These are phyloP conservation scores for Pseudopleuronectes americanus DNA, from an alignment of 2,797 vertebrate species.

Conservation along the genomic window DNA sequence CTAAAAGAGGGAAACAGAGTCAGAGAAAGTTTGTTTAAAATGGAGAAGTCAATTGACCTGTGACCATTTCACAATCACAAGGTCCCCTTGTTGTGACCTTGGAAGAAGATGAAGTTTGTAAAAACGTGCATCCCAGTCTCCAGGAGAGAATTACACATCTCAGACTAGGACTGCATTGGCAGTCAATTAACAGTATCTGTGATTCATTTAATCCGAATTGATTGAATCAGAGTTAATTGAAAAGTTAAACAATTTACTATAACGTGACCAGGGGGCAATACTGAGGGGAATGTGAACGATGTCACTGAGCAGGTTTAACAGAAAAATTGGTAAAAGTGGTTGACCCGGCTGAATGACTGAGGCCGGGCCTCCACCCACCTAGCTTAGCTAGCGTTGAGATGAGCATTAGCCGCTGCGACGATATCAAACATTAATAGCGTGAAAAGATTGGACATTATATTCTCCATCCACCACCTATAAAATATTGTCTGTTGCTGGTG, in stretches of 20 bases:
- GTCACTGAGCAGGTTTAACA: accelerated
- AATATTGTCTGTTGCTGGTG: accelerated
- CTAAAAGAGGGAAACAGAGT: constrained; percentile 37
- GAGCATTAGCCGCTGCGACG: background rate
- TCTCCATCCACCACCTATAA: background rate
- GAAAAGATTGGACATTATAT: too few species aligned
- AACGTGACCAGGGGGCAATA: accelerated
- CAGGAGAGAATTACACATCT: too few species aligned
- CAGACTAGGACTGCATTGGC: too few species aligned
- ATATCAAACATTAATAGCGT: background rate
- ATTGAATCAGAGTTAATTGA: too few species aligned
- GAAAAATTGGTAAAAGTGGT: constrained; percentile 19
- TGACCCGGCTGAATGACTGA: constrained; percentile 34
- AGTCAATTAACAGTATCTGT: too few species aligned
- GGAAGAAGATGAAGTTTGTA: background rate
- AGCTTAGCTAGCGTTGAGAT: background rate
- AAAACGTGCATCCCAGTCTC: too few species aligned
- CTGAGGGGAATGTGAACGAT: accelerated
- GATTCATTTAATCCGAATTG: too few species aligned
- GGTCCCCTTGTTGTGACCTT: constrained; percentile 69
- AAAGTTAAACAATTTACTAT: too few species aligned
- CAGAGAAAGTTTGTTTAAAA: constrained; percentile 1
- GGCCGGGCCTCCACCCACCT: constrained; percentile 20
- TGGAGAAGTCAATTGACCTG: background rate
- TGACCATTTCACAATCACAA: constrained; percentile 16